phyloP scores from a whole-genome alignment of 2,888 invertebrate species.

The Eupithecia dodoneata region DNA sequence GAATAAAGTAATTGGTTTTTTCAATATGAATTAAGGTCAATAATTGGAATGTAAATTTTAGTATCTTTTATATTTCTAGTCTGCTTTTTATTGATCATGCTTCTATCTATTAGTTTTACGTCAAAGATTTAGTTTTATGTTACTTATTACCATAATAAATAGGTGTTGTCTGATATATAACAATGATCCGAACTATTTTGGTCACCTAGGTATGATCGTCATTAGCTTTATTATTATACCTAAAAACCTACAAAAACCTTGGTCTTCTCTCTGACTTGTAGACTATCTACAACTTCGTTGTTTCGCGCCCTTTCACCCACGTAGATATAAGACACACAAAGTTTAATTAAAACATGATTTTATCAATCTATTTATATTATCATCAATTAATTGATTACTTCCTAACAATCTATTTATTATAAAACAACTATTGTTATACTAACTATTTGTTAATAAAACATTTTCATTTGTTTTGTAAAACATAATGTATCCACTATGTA shows the following conservation, averaged over 20 bases:
- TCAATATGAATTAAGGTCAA: constrained; percentile 45
- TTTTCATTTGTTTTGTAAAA: neutral
- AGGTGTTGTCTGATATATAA: constrained; percentile 14
- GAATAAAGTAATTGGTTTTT: constrained; percentile 62
- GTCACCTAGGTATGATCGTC: neutral
- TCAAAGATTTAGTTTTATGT: neutral
- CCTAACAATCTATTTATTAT: no score
- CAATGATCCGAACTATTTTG: neutral
- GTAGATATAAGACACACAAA: constrained; percentile 18
- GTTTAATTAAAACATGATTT: no score
- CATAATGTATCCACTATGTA: neutral
- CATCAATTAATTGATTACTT: no score
- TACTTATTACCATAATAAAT: neutral
- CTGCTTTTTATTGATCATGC: neutral
- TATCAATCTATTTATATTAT: no score
- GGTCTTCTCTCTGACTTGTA: constrained; percentile 38
- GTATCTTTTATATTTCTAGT: neutral
- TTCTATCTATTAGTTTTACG: neutral
- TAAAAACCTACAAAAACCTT: constrained; percentile 13
- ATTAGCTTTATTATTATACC: neutral
- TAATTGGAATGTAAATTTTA: neutral
- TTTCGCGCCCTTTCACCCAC: constrained; percentile 83
- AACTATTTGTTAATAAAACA: no score
- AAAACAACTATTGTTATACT: no score
- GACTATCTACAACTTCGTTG: constrained; percentile 58